Evolutionary conservation across 2,888 invertebrate genomes (phyloP).

Genomic region (Tachina grossa): DNA sequence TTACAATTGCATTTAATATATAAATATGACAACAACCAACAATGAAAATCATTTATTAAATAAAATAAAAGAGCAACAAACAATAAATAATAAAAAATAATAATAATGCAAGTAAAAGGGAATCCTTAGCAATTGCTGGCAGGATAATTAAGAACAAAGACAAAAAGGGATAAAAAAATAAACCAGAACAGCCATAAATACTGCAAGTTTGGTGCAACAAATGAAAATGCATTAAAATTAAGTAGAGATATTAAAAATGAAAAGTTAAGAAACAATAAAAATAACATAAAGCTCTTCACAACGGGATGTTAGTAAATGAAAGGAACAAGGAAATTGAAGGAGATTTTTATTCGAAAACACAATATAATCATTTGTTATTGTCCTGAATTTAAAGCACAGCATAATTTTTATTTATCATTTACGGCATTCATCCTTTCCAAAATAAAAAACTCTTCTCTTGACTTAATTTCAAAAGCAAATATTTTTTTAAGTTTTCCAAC

Average conservation of each 20-base stretch:
- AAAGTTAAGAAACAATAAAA: constrained; percentile 19
- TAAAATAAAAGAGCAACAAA: neutral
- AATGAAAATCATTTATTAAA: constrained; percentile 59
- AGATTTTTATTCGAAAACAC: neutral
- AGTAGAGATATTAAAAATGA: constrained; percentile 22
- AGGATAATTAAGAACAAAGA: constrained; percentile 49
- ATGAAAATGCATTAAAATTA: constrained; percentile 46
- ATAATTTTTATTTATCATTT: no score
- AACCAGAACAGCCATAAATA: neutral
- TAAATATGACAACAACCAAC: constrained; percentile 57
- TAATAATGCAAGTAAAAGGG: constrained; percentile 1
- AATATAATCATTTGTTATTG: no score
- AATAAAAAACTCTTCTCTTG: no score
- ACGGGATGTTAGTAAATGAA: neutral
- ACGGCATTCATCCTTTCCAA: no score
- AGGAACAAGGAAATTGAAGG: neutral
- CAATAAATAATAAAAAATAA: neutral
- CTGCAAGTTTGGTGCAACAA: neutral
- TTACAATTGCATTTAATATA: constrained; percentile 54
- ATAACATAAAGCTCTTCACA: neutral
- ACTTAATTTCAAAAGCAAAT: no score
- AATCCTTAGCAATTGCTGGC: constrained; percentile 25
- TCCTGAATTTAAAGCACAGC: no score
- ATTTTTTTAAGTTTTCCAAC: neutral
- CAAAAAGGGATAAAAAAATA: constrained; percentile 34